Evolutionary conservation across 1,140 invertebrate species (phyloP).

Genomic region (Neodiprion fabricii): DNA sequence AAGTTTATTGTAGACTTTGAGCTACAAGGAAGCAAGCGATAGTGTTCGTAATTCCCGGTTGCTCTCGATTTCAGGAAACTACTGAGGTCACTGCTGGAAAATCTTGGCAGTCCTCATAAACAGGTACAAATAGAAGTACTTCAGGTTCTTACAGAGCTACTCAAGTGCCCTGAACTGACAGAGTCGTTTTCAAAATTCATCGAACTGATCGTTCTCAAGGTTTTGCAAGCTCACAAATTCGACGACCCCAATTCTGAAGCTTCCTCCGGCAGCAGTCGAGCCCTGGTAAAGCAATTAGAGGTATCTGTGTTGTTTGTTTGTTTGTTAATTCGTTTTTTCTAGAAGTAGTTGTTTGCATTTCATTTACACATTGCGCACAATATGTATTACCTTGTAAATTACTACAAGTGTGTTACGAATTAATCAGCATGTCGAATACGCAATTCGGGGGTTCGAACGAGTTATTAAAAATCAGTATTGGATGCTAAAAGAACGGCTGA

Average conservation of each 20-base stretch:
- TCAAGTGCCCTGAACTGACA: slow-evolving; percentile 76
- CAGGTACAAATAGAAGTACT: slow-evolving; percentile 77
- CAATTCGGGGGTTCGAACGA: too few species aligned
- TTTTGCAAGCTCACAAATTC: slow-evolving; percentile 81
- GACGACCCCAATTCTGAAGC: slow-evolving; percentile 44
- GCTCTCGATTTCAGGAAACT: slow-evolving; percentile 65
- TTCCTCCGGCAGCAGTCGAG: slow-evolving; percentile 43
- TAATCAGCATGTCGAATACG: too few species aligned
- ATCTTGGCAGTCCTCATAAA: slow-evolving; percentile 72
- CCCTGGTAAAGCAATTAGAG: slow-evolving; percentile 58
- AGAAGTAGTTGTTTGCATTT: not conserved
- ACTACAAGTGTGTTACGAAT: too few species aligned
- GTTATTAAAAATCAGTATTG: too few species aligned
- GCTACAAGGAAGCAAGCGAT: too few species aligned
- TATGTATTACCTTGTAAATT: too few species aligned
- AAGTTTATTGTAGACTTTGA: slow-evolving; percentile 28
- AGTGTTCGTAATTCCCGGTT: too few species aligned
- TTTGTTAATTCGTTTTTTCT: slow-evolving; percentile 15
- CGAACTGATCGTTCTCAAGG: slow-evolving; percentile 86
- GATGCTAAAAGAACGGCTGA: too few species aligned
- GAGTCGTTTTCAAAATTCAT: slow-evolving; percentile 83
- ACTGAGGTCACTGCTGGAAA: slow-evolving; percentile 76
- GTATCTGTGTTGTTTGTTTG: slow-evolving; percentile 40
- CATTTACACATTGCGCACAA: too few species aligned
- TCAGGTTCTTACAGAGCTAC: slow-evolving; percentile 80